Evolutionary conservation across 2,888 invertebrate species (phyloP), one percentile per base, ranked within the genome.

Genomic region (Stenodema calcarata): DNA sequence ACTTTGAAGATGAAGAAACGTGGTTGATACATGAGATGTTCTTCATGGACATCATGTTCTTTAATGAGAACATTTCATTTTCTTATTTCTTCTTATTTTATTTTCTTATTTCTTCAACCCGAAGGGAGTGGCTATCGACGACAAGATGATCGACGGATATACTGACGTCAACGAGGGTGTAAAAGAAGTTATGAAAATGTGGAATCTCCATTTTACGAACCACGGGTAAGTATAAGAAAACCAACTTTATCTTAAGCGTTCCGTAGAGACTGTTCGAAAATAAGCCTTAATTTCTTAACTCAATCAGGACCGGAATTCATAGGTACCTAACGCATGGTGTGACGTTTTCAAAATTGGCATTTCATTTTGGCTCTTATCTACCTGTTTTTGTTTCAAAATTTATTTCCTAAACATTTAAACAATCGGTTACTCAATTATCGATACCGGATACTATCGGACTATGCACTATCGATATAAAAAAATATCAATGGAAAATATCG

Each of bases 101-200:
- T n/a, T n/a, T n/a, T n/a, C n/a, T n/a, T n/a, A n/a, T n/a, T n/a
- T n/a, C n/a, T n/a, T 99, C 84, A 96, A 96, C 91, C 98, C 98
- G 12, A 97, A 97, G 91, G 98, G 98, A 91, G 93, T 98, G 90
- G 98, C 98, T 90, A 94, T 95, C 41, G 98, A 99, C 92, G 97
- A 97, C 0, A 98, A 98, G 96, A 98, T 99, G 98, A 98, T 99
- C 84, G 98, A 99, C 91, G 99, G 99, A 90, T 99, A 99, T 91
- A 98, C 98, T 0, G 99, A 99, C 91, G 99, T 99, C n/a, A 99
- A 99, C 91, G 98, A 97, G 90, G 98, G 98, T 0, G 99, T 99
- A 91, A 99, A 99, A 90, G 98, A 98, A 90, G 92, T 99, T 73
- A 99, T 99, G 98, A 99, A 98, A 91, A 95, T 99, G 94, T 99